A percentile compares a stretch with the other conserved stretches of the same genome.
Conservation (phyloP, 2,888 invertebrate genomes). For the Anticlea derivata region DNA sequence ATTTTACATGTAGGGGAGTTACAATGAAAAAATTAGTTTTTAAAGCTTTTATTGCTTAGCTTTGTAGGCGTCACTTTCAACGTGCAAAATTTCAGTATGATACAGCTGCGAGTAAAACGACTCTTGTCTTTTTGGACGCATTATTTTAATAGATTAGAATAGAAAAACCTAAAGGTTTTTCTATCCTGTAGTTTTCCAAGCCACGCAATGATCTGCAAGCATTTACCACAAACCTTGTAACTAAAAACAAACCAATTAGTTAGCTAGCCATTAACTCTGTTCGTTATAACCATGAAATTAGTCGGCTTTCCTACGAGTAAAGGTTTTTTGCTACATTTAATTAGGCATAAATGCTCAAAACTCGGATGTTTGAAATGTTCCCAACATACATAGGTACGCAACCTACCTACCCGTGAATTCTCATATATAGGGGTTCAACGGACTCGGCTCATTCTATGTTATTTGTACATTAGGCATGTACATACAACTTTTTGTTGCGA, state of each 20-base stretch:
- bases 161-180: no score
- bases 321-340: slow-evolving; percentile 15
- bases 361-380: slow-evolving; percentile 15
- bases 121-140: no score
- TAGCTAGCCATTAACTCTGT: slow-evolving; percentile 10
- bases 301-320: slow-evolving; percentile 7
- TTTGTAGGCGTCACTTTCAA: no score
- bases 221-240: slow-evolving; percentile 28
- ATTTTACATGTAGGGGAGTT: no score
- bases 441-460: slow-evolving; percentile 34
- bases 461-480: no score
- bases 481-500: no score
- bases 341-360: slow-evolving; percentile 11
- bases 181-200: no score
- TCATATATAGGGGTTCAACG: slow-evolving; percentile 38
- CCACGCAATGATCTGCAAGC: slow-evolving; percentile 23
- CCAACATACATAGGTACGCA: slow-evolving; percentile 1
- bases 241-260: slow-evolving; percentile 17
- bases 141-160: no score
- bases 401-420: slow-evolving; percentile 7
- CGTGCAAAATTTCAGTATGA: no score
- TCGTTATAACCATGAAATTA: slow-evolving; percentile 14
- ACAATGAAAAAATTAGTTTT: no score
- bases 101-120: no score
- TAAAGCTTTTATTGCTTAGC: no score